These are phyloP conservation scores for Melanotaenia trifasciata DNA, from an alignment of 2,797 vertebrate genomes.

Conservation along the genomic window DNA sequence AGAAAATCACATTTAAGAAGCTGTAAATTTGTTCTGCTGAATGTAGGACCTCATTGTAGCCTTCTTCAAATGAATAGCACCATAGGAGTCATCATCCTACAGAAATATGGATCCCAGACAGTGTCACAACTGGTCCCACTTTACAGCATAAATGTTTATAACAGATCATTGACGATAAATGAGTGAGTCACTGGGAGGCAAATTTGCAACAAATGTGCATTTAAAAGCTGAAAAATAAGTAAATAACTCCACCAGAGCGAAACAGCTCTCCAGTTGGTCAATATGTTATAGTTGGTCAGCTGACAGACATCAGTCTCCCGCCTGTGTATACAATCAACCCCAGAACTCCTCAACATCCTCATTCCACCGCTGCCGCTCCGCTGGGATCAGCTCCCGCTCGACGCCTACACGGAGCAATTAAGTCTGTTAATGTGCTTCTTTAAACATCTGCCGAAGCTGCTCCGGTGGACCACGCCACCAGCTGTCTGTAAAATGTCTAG, in stretches of 20 bases:
- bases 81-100: neutral
- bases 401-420: constrained; percentile 59
- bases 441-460: constrained; percentile 47
- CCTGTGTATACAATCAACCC: constrained; percentile 16
- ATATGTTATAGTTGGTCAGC: constrained; percentile 13
- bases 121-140: neutral
- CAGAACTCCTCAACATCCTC: constrained; percentile 26
- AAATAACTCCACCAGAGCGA: neutral
- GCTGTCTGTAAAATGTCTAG: constrained; percentile 61
- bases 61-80: neutral
- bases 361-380: constrained; percentile 17
- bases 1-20: neutral
- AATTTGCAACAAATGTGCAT: constrained; percentile 20
- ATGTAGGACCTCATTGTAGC: neutral
- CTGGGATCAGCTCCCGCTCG: constrained; percentile 45
- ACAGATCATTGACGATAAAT: neutral
- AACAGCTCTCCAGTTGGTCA: constrained; percentile 15
- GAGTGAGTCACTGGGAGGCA: neutral
- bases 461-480: constrained; percentile 35
- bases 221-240: constrained; percentile 14
- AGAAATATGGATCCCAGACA: neutral
- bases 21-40: neutral
- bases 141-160: neutral
- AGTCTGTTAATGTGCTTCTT: constrained; percentile 69
- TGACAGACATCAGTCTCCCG: constrained; percentile 46